Evolutionary conservation across 2,113 vertebrate species (phyloP), one percentile per base, ranked within the genome.

Genomic region (Ornithorhynchus anatinus): DNA sequence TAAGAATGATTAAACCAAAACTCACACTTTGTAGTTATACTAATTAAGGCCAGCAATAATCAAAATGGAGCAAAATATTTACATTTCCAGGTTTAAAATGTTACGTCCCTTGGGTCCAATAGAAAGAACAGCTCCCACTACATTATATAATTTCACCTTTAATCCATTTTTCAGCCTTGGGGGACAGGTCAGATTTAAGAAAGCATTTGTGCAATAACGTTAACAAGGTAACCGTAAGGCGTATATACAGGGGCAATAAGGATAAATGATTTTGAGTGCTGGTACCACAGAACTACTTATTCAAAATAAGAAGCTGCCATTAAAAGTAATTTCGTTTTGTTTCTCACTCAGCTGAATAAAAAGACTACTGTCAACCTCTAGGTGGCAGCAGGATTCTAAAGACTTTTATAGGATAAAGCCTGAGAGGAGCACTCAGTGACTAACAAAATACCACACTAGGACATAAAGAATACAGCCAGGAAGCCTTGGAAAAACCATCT

Each of bases 321-420:
- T 7, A 15, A 22, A 7, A 57, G 36, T 19, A 40, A 29, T 20
- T 8, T 39, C 40, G 12, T 68, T 76, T 51, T 7, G 17, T 27
- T 23, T 8, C 2, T 48, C 27, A n/a, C 13, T 5, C 1, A 20
- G 12, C 5, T 8, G 16, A 1, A 10, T 19, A 75, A 59, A 77
- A 89, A 57, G 92, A 79, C 40, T 70, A 67, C 1, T 5, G 53
- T 33, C 2, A 5, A 44, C 70, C 90, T 88, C 86, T 81, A 87
- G 89, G 66, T 92, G 92, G 88, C 90, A 92, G 89, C 75, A 92
- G 66, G 51, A 85, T 71, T 51, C 86, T 85, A 27, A 82, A 20
- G 33, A 84, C 84, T 22, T 17, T 19, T 31, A 39, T 22, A 0
- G 0, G 45, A 65, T 27, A 23, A 15, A 25, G 33, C n/a, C n/a